These are phyloP conservation scores for Ardeotis arabs DNA, from an alignment of 2,113 vertebrate species.

Conservation along the genomic window DNA sequence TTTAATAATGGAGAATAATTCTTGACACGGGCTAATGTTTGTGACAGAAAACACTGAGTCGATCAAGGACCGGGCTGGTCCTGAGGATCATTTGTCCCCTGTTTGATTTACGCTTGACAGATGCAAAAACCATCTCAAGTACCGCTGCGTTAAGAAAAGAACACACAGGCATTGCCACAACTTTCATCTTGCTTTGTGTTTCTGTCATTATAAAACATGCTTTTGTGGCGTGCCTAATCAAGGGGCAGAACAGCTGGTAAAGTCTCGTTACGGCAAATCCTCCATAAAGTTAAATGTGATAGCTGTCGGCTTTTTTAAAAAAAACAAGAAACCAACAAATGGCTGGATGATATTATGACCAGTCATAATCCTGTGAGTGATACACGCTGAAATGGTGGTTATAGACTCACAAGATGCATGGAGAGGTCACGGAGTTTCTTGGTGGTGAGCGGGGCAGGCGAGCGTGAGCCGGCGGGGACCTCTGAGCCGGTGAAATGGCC, in stretches of 20 bases:
- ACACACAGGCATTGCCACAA: slow-evolving; percentile 21
- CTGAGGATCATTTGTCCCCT: background rate
- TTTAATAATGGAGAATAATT: background rate
- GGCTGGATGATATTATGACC: background rate
- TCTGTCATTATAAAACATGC: background rate
- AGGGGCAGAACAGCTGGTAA: slow-evolving; percentile 23
- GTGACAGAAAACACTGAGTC: background rate
- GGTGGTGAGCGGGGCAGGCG: background rate
- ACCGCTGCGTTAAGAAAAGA: slow-evolving; percentile 4
- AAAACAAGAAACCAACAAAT: background rate
- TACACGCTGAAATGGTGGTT: background rate
- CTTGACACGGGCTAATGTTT: background rate
- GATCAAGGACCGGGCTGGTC: background rate
- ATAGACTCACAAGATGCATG: background rate
- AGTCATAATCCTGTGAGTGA: background rate
- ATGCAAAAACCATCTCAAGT: slow-evolving; percentile 3
- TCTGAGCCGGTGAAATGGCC: background rate
- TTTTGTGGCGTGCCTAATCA: slow-evolving; percentile 2
- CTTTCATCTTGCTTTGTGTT: slow-evolving; percentile 58
- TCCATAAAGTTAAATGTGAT: background rate
- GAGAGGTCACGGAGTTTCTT: background rate
- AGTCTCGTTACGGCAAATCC: background rate
- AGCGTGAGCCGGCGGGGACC: accelerated
- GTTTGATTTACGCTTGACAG: slow-evolving; percentile 27
- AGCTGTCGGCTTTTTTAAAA: background rate